Percentiles rank a stretch among this genome's conserved stretches.
Evolutionary conservation across 2,797 vertebrate species (phyloP).

Genomic region (Oryzias sinensis): DNA sequence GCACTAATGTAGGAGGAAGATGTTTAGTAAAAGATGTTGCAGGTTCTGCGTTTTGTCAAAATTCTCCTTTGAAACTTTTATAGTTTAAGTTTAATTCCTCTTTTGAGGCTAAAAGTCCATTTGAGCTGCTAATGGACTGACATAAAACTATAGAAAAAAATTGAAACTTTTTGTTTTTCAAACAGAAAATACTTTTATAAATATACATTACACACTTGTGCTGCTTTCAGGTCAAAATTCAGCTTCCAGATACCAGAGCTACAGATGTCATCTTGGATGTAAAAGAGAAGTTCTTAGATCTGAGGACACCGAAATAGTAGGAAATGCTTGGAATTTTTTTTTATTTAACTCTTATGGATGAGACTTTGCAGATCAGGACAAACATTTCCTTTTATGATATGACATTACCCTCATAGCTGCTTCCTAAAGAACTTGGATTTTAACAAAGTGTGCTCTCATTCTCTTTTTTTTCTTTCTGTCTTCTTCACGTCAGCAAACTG

Average conservation of each 20-base stretch:
- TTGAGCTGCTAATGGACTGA: background rate
- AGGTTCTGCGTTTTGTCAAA: background rate
- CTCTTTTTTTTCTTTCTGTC: conserved; percentile 1
- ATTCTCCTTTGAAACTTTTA: too few species aligned
- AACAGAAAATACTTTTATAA: background rate
- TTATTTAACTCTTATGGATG: conserved; percentile 19
- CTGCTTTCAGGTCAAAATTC: conserved; percentile 82
- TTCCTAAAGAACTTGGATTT: background rate
- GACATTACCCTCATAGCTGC: conserved; percentile 29
- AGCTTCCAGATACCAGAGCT: conserved; percentile 83
- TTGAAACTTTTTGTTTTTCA: background rate
- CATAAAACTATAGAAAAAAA: background rate
- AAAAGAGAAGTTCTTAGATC: conserved; percentile 86
- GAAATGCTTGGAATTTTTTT: conserved; percentile 49
- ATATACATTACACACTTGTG: conserved; percentile 1
- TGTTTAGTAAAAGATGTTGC: background rate
- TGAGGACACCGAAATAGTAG: conserved; percentile 89
- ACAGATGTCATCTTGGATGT: conserved; percentile 86
- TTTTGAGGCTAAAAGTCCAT: background rate
- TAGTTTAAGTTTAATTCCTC: background rate
- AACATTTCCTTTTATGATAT: conserved; percentile 30
- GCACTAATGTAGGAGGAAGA: background rate
- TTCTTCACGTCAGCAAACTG: conserved; percentile 80
- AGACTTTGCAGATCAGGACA: conserved; percentile 18
- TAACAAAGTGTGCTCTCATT: background rate